Conservation (phyloP, 2,888 invertebrate genomes). For the Mechanitis messenoides region DNA sequence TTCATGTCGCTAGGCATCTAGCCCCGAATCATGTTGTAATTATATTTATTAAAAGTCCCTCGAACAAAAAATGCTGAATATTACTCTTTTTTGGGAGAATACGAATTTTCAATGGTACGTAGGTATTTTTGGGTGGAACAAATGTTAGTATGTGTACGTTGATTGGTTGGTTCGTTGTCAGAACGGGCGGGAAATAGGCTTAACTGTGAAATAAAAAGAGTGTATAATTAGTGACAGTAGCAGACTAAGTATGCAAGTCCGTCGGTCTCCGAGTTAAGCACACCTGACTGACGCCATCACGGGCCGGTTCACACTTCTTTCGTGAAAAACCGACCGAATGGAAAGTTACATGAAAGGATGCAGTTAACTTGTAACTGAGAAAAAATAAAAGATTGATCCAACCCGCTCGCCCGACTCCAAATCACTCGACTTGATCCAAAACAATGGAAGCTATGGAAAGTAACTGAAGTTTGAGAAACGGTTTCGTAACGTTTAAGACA, state of each 20-base stretch:
- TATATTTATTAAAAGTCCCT: slow-evolving; percentile 23
- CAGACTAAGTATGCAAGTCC: slow-evolving; percentile 64
- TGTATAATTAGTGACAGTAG: slow-evolving; percentile 60
- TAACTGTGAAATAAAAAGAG: slow-evolving; percentile 47
- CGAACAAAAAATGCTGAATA: slow-evolving; percentile 23
- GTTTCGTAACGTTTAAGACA: too few relatives aligned
- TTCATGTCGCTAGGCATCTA: slow-evolving; percentile 31
- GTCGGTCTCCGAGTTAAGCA: slow-evolving; percentile 54
- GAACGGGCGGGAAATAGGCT: slow-evolving; percentile 43
- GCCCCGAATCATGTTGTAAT: slow-evolving; percentile 29
- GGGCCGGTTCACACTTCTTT: slow-evolving; percentile 68
- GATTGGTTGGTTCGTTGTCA: slow-evolving; percentile 28
- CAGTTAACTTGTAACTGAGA: slow-evolving; percentile 53
- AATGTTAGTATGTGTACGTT: slow-evolving; percentile 26
- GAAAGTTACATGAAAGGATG: slow-evolving; percentile 70
- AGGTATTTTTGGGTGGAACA: slow-evolving; percentile 26
- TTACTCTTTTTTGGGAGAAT: slow-evolving; percentile 22
- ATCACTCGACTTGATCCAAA: slow-evolving; percentile 23
- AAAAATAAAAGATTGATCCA: slow-evolving; percentile 43
- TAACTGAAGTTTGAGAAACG: too few relatives aligned
- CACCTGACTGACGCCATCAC: slow-evolving; percentile 67
- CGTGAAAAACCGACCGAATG: slow-evolving; percentile 61
- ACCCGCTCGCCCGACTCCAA: slow-evolving; percentile 29
- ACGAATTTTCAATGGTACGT: slow-evolving; percentile 16
- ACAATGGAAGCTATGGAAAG: not conserved